A percentile compares a stretch with the other conserved stretches of the same genome.
Conservation (phyloP, 30 jellyfish, hydroid and myxozoan genomes). For the Mastigias papua region DNA sequence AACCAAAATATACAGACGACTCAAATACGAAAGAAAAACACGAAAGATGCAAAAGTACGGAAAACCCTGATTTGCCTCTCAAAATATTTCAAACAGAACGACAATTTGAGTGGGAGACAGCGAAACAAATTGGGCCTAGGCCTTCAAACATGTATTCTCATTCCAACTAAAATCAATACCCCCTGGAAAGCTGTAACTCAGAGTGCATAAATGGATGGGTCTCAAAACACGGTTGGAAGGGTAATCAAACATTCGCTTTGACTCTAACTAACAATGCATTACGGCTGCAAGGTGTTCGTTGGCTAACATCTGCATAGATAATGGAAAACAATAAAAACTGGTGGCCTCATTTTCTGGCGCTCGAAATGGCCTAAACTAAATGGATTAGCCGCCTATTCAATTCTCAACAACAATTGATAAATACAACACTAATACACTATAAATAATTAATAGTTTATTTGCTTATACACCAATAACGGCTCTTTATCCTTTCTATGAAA, state of each 20-base stretch:
- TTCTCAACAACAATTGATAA: not conserved
- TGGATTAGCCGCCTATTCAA: not conserved
- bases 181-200: not conserved
- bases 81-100: no score
- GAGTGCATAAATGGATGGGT: not conserved
- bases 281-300: not conserved
- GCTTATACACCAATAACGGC: not conserved
- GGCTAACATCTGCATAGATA: not conserved
- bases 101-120: no score
- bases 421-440: not conserved
- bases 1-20: no score
- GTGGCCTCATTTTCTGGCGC: constrained; percentile 1
- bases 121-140: no score
- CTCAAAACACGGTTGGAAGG: constrained; percentile 4
- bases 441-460: constrained; percentile 2
- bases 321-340: constrained; percentile 1
- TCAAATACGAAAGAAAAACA: not conserved
- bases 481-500: not conserved
- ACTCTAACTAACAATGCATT: not conserved
- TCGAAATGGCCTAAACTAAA: not conserved
- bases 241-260: not conserved
- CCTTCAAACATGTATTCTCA: no score
- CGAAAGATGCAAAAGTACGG: not conserved
- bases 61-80: no score
- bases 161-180: no score